Evolutionary conservation across 2,888 invertebrate species (phyloP).

Genomic region (Himalopsyche anomala): DNA sequence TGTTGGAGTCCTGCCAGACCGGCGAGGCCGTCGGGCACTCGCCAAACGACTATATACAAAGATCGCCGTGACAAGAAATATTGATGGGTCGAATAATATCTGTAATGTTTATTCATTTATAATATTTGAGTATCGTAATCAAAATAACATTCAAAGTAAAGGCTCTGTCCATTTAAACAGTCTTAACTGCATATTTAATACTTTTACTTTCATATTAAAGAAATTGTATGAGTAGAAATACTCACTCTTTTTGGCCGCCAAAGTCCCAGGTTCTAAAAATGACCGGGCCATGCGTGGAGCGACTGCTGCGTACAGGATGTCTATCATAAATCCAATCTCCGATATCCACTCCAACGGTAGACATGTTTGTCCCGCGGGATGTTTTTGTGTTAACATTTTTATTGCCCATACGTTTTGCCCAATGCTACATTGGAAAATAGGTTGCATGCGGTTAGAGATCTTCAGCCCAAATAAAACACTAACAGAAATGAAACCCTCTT

Average conservation of each 20-base stretch:
- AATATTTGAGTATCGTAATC: too few species aligned
- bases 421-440: conserved; percentile 79
- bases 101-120: conserved; percentile 67
- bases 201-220: too few species aligned
- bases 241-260: conserved; percentile 95
- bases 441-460: conserved; percentile 22
- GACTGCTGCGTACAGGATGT: conserved; percentile 81
- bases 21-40: conserved; percentile 91
- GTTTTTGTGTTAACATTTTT: conserved; percentile 87
- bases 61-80: conserved; percentile 97
- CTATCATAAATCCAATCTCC: conserved; percentile 96
- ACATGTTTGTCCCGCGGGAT: conserved; percentile 88
- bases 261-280: conserved; percentile 99
- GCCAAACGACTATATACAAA: conserved; percentile 96
- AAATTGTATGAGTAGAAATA: conserved; percentile 56
- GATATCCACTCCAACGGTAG: conserved; percentile 98
- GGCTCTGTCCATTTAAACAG: background rate
- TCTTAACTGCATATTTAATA: background rate
- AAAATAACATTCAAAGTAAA: too few species aligned
- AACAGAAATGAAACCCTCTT: background rate
- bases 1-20: conserved; percentile 94
- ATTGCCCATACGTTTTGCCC: conserved; percentile 97
- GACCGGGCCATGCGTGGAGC: conserved; percentile 87
- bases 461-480: background rate
- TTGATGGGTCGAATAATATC: conserved; percentile 98